Percentiles rank a stretch among this genome's conserved stretches.
phyloP scores from a whole-genome alignment of 2,888 invertebrate genomes.

The Eretmocerus hayati region DNA sequence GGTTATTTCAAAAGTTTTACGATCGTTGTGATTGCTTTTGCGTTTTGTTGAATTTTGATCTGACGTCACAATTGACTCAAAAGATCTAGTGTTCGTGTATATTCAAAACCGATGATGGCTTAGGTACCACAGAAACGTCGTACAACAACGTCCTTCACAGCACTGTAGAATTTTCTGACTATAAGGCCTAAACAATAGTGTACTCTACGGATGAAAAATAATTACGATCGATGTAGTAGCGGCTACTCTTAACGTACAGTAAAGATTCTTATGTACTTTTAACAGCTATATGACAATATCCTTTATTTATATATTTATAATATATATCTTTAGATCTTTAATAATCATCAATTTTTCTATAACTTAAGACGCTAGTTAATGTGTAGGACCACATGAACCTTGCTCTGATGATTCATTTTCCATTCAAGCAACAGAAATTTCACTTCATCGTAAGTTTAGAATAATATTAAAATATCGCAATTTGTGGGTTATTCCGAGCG shows the following conservation, averaged over 20 bases:
- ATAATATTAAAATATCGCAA: constrained; percentile 43
- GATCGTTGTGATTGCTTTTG: constrained; percentile 4
- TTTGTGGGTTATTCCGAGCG: constrained; percentile 33
- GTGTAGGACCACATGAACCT: constrained; percentile 47
- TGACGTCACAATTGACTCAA: constrained; percentile 26
- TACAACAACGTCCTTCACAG: constrained; percentile 42
- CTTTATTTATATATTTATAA: constrained; percentile 21
- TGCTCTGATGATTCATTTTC: constrained; percentile 43
- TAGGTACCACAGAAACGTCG: constrained; percentile 38
- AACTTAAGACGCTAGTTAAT: constrained; percentile 36
- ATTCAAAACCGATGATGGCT: constrained; percentile 36
- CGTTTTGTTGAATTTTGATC: constrained; percentile 11
- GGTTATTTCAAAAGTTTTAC: not conserved
- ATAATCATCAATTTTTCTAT: constrained; percentile 28
- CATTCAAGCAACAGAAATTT: constrained; percentile 38
- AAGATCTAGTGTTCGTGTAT: constrained; percentile 31
- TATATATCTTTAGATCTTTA: constrained; percentile 20
- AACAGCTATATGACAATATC: constrained; percentile 40
- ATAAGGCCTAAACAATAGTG: constrained; percentile 41
- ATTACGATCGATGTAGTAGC: constrained; percentile 36
- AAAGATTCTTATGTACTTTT: constrained; percentile 42
- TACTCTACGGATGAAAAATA: constrained; percentile 45
- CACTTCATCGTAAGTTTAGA: constrained; percentile 41
- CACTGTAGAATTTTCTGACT: constrained; percentile 44
- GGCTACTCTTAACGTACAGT: constrained; percentile 42